phyloP scores from a whole-genome alignment of 2,888 invertebrate genomes.

The Heliconius sara region DNA sequence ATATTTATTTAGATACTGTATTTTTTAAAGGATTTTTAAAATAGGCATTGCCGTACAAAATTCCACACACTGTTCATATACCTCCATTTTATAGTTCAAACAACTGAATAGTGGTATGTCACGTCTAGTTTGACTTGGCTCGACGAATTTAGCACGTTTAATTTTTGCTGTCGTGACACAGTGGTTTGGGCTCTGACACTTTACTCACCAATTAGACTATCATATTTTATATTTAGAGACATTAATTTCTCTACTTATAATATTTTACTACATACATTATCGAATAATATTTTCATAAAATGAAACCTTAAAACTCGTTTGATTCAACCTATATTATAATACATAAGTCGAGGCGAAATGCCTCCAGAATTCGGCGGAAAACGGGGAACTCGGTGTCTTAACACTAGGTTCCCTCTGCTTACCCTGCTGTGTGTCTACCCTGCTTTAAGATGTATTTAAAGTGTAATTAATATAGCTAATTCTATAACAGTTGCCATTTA shows the following conservation, averaged over 20 bases:
- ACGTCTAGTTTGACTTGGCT: conserved; percentile 72
- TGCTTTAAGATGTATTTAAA: neutral
- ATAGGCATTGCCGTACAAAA: neutral
- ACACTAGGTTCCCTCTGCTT: no score
- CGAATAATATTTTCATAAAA: no score
- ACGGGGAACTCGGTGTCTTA: no score
- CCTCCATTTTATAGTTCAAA: conserved; percentile 61
- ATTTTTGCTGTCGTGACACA: conserved; percentile 64
- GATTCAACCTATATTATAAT: neutral
- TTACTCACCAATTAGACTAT: conserved; percentile 79
- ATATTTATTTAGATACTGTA: neutral
- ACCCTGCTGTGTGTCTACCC: no score
- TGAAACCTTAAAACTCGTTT: neutral
- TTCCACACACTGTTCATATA: neutral
- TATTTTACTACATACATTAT: neutral
- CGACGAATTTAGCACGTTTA: conserved; percentile 77
- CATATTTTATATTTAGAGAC: conserved; percentile 63
- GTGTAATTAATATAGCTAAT: neutral
- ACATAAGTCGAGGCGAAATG: no score
- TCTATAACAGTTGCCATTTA: neutral
- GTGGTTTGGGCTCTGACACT: conserved; percentile 72
- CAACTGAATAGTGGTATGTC: conserved; percentile 62
- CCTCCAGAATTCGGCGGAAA: no score
- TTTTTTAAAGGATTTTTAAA: neutral
- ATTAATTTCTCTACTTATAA: conserved; percentile 11